Base-by-base conservation (phyloP, 2,113 vertebrate genomes). In the Castor canadensis region DNA sequence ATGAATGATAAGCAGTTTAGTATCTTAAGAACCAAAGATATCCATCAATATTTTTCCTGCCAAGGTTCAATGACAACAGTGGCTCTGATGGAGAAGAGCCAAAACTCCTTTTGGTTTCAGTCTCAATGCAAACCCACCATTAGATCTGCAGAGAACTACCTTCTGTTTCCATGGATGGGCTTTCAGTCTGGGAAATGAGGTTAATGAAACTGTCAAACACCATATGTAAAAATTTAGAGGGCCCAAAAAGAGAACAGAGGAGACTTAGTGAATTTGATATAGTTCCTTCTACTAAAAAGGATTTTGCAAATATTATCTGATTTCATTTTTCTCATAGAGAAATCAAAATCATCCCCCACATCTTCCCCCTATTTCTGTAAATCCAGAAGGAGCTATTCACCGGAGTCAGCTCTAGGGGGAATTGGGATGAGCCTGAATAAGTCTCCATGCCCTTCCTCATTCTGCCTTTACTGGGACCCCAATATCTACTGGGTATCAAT, bases 251-350 rank as follows among this genome's bases (percentile, higher is more conserved):
- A 80, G 26, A 56, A 95, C 93, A 43, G 5, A 7, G 35, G 9
- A 24, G 52, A 81, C 19, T 72, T 87, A 43, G 32, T 75, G 7
- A 30, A 62, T 66, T 72, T 77, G 35, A 86, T 75, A 49, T 24
- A 75, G 83, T 71, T 93, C 89, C 62, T 84, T 76, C 80, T 60
- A 76, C 40, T 32, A 77, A 28, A 87, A 95, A 69, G 43, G 38
- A 60, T 35, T 89, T 86, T 47, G 5, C 28, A 95, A 67, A 26
- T 64, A 60, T 17, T 60, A 72, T 71, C 26, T 67, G 30, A 85
- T 82, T 90, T 77, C 16, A 17, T 86, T 80, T 94, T 94, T 75
- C n/a, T 64, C 22, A 72, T 20, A 89, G 38, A 88, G n/a, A 88
- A 87, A 88, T 82, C 49, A 80, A 67, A 94, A 49, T 38, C 52